Conservation (phyloP, 2,888 invertebrate genomes). For the Heliothis peltigera region DNA sequence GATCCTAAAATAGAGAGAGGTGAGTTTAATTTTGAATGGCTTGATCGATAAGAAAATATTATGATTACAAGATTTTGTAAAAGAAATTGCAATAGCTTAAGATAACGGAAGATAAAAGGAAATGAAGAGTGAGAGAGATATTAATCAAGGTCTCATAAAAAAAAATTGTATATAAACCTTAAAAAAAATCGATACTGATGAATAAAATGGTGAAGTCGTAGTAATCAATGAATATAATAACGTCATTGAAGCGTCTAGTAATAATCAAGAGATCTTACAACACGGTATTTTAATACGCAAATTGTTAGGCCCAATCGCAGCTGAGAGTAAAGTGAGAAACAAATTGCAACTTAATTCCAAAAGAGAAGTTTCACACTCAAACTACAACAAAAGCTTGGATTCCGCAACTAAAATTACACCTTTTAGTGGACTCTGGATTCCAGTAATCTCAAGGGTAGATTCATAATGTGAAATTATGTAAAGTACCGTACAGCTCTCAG, state of each 20-base stretch:
- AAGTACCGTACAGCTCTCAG: slow-evolving; percentile 60
- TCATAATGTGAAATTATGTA: slow-evolving; percentile 65
- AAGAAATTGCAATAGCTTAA: not conserved
- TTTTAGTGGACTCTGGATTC: slow-evolving; percentile 51
- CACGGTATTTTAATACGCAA: no score
- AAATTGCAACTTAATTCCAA: slow-evolving; percentile 13
- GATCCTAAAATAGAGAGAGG: slow-evolving; percentile 93
- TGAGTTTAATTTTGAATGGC: slow-evolving; percentile 69
- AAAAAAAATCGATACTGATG: no score
- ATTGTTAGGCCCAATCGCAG: not conserved
- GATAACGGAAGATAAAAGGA: no score
- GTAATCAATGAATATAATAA: no score
- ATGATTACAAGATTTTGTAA: not conserved
- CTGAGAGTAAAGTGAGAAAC: not conserved
- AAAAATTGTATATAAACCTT: no score
- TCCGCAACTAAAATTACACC: slow-evolving; percentile 53
- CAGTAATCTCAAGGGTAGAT: slow-evolving; percentile 56
- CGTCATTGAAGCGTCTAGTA: no score
- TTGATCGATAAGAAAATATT: not conserved
- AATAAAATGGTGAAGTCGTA: no score
- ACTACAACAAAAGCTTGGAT: slow-evolving; percentile 45
- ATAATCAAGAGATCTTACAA: no score
- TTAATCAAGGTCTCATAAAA: no score
- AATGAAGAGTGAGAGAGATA: no score
- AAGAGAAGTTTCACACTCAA: slow-evolving; percentile 27